These are phyloP conservation scores for Eutrigla gurnardus DNA, from an alignment of 2,797 vertebrate species.

Conservation along the genomic window DNA sequence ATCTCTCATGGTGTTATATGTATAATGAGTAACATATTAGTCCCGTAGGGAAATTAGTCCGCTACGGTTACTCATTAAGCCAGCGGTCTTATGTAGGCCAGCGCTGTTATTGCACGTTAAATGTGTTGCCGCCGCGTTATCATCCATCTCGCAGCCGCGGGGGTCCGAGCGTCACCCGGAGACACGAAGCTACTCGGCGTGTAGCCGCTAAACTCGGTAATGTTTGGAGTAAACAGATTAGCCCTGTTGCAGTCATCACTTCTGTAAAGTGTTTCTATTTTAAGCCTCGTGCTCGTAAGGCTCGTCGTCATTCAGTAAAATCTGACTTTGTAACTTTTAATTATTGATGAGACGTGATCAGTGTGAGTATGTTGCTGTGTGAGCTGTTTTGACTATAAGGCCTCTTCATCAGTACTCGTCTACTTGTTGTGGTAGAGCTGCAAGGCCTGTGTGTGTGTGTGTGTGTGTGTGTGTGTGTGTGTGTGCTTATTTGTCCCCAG, in stretches of 20 bases:
- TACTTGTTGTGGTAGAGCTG: conserved; percentile 1
- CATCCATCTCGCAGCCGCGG: conserved; percentile 36
- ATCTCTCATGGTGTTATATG: conserved; percentile 8
- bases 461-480: neutral
- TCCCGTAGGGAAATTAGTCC: conserved; percentile 59
- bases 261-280: conserved; percentile 18
- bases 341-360: neutral
- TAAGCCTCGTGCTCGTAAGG: neutral
- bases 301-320: neutral
- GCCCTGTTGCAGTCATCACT: conserved; percentile 4
- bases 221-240: conserved; percentile 38
- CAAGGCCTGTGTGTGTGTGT: conserved; percentile 4
- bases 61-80: conserved; percentile 75
- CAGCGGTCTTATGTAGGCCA: conserved; percentile 68
- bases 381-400: neutral
- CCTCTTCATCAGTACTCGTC: neutral
- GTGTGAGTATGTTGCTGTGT: neutral
- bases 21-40: conserved; percentile 68
- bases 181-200: conserved; percentile 5
- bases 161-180: conserved; percentile 22
- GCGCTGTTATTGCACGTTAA: conserved; percentile 57
- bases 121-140: conserved; percentile 55
- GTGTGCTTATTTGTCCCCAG: neutral
- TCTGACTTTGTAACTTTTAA: neutral
- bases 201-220: neutral